Evolutionary conservation across 1,140 invertebrate genomes (phyloP).

Genomic region (Meteorus sp.): DNA sequence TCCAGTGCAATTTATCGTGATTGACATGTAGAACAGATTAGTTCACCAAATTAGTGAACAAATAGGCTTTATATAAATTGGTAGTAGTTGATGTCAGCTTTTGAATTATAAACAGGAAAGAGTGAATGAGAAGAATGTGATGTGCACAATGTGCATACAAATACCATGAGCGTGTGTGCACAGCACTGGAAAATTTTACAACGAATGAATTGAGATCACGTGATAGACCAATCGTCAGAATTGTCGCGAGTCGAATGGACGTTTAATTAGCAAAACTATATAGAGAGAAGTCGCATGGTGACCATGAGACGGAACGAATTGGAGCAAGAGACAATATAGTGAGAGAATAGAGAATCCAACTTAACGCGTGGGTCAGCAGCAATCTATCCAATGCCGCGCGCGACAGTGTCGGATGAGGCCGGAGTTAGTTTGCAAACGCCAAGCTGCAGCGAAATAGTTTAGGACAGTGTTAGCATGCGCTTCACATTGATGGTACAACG

Average conservation of each 20-base stretch:
- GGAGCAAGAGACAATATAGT: slow-evolving; percentile 16
- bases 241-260: slow-evolving; percentile 18
- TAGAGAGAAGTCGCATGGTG: not conserved
- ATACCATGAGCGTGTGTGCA: not conserved
- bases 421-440: slow-evolving; percentile 23
- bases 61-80: too few species aligned
- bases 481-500: slow-evolving; percentile 10
- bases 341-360: slow-evolving; percentile 22
- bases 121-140: not conserved
- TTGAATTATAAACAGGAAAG: too few species aligned
- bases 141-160: not conserved
- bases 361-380: slow-evolving; percentile 33
- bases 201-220: not conserved
- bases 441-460: slow-evolving; percentile 16
- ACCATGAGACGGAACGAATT: slow-evolving; percentile 20
- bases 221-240: slow-evolving; percentile 4
- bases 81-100: too few species aligned
- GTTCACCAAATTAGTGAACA: slow-evolving; percentile 15
- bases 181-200: not conserved
- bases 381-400: slow-evolving; percentile 31
- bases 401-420: slow-evolving; percentile 4
- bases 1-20: slow-evolving; percentile 18
- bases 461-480: slow-evolving; percentile 22
- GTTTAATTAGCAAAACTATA: slow-evolving; percentile 35
- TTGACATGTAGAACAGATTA: slow-evolving; percentile 19